Percentiles rank a stretch among this genome's conserved stretches.
phyloP scores from a whole-genome alignment of 2,797 vertebrate genomes.

The Mico argentatus region DNA sequence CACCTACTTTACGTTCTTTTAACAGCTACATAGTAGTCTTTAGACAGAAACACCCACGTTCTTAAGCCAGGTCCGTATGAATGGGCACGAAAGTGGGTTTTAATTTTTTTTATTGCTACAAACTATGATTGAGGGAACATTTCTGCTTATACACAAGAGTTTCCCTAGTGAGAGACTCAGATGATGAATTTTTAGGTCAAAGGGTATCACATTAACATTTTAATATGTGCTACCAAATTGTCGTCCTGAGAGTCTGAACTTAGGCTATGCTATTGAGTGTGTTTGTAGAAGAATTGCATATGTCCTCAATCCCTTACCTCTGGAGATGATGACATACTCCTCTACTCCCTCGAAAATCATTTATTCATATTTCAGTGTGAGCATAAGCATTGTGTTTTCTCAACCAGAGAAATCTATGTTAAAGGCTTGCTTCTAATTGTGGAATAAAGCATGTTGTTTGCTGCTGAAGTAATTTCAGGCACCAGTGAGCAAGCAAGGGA shows the following conservation, averaged over 20 bases:
- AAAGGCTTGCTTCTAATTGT: slow-evolving; percentile 65
- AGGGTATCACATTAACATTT: background rate
- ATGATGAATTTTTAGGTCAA: background rate
- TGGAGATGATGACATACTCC: background rate
- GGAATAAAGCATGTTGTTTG: slow-evolving; percentile 55
- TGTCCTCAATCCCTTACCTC: background rate
- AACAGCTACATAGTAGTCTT: background rate
- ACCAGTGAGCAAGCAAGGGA: slow-evolving; percentile 58
- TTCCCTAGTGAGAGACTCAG: slow-evolving; percentile 2
- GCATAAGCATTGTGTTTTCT: slow-evolving; percentile 54
- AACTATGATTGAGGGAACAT: background rate
- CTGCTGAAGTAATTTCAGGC: slow-evolving; percentile 69
- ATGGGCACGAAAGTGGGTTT: background rate
- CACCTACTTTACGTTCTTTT: background rate
- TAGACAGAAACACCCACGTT: background rate
- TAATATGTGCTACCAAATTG: background rate
- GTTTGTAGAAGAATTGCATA: background rate
- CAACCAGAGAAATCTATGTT: slow-evolving; percentile 44
- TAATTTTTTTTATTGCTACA: background rate
- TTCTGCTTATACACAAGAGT: background rate
- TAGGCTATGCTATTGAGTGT: background rate
- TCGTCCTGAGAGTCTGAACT: background rate
- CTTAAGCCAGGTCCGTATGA: background rate
- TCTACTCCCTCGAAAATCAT: background rate
- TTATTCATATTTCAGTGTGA: slow-evolving; percentile 45